Evolutionary conservation across 1,140 invertebrate genomes (phyloP).

Genomic region (Drosophila ohnishii): DNA sequence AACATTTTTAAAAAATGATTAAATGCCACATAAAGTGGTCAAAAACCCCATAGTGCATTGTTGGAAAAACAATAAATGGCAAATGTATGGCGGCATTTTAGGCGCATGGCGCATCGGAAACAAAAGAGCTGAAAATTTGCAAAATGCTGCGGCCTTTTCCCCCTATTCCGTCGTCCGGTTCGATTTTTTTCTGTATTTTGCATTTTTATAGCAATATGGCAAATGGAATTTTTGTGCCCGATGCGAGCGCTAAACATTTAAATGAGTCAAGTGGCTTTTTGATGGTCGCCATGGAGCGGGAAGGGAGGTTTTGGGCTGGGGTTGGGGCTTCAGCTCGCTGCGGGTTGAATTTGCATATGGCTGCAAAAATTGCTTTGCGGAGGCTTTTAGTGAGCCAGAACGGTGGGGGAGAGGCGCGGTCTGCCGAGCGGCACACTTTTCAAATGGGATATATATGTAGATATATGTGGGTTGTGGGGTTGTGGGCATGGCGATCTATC

Average conservation of each 20-base stretch:
- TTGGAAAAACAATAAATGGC: constrained; percentile 81
- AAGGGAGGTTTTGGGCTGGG: neutral
- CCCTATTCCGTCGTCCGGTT: constrained; percentile 2
- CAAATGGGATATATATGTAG: constrained; percentile 23
- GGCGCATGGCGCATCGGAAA: constrained; percentile 59
- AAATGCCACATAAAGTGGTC: no score
- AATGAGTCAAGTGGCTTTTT: constrained; percentile 74
- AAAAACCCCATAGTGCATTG: no score
- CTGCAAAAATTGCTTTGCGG: constrained; percentile 37
- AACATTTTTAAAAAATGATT: no score
- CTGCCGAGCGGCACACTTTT: constrained; percentile 18
- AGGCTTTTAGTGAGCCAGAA: constrained; percentile 27
- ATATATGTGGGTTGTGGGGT: neutral
- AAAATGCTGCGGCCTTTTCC: constrained; percentile 52
- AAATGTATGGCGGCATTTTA: constrained; percentile 79
- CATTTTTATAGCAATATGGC: constrained; percentile 79
- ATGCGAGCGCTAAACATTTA: constrained; percentile 67
- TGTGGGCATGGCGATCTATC: constrained; percentile 6
- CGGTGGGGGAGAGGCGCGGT: neutral
- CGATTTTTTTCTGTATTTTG: constrained; percentile 47
- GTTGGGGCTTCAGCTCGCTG: constrained; percentile 9
- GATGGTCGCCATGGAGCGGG: constrained; percentile 28
- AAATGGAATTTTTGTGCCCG: constrained; percentile 69
- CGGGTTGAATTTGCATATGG: constrained; percentile 65
- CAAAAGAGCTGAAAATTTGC: constrained; percentile 76